phyloP scores from a whole-genome alignment of 1,140 invertebrate genomes.

The Drosophila tropicalis region DNA sequence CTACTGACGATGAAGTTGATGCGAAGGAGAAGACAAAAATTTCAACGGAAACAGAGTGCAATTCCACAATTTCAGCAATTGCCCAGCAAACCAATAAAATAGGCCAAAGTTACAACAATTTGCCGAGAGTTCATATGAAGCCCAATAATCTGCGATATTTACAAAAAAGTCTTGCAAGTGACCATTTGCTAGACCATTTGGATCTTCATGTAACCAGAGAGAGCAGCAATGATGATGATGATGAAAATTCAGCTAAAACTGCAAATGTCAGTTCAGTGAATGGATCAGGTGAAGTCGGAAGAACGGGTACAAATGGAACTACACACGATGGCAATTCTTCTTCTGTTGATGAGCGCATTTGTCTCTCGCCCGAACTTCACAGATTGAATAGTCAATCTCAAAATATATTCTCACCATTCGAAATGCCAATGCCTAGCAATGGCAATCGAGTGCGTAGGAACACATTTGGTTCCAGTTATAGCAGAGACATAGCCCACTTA shows the following conservation, averaged over 20 bases:
- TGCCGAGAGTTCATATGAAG: constrained; percentile 67
- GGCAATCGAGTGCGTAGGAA: constrained; percentile 51
- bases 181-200: constrained; percentile 38
- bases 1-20: not conserved
- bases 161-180: constrained; percentile 24
- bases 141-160: constrained; percentile 39
- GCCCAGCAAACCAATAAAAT: constrained; percentile 48
- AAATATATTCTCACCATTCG: constrained; percentile 27
- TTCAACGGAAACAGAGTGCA: constrained; percentile 16
- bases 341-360: constrained; percentile 32
- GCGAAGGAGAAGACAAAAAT: constrained; percentile 15
- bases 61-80: not conserved
- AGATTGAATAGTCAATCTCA: constrained; percentile 20
- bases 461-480: constrained; percentile 56
- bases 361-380: constrained; percentile 43
- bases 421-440: constrained; percentile 29
- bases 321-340: constrained; percentile 1
- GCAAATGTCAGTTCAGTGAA: not conserved
- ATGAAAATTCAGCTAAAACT: not conserved
- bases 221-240: constrained; percentile 24
- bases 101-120: constrained; percentile 62
- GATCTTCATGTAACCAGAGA: constrained; percentile 39
- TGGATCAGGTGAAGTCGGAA: constrained; percentile 14
- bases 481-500: constrained; percentile 43
- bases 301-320: not conserved